These are phyloP conservation scores for Parambassis ranga DNA, from an alignment of 2,797 vertebrate species.

Conservation along the genomic window DNA sequence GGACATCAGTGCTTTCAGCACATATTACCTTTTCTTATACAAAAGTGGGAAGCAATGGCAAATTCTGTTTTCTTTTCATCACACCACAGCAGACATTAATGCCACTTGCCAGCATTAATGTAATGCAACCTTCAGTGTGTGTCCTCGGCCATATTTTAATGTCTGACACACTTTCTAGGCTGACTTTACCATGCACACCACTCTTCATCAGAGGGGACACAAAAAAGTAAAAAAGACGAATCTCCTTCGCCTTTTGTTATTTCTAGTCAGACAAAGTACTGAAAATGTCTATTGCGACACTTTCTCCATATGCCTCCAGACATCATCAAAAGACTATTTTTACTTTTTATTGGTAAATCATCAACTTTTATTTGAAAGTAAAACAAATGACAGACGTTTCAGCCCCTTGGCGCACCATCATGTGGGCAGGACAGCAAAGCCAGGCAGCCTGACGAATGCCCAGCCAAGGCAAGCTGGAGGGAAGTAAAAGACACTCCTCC, in stretches of 20 bases:
- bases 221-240: slow-evolving; percentile 19
- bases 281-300: slow-evolving; percentile 59
- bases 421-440: slow-evolving; percentile 82
- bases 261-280: slow-evolving; percentile 55
- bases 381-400: slow-evolving; percentile 83
- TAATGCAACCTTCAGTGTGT: neutral
- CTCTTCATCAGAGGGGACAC: slow-evolving; percentile 17
- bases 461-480: slow-evolving; percentile 83
- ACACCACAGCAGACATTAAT: too few relatives aligned
- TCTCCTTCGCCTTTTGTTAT: slow-evolving; percentile 42
- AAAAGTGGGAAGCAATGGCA: too few relatives aligned
- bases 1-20: too few relatives aligned
- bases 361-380: slow-evolving; percentile 82
- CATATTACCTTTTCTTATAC: too few relatives aligned
- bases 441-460: slow-evolving; percentile 75
- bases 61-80: too few relatives aligned
- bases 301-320: slow-evolving; percentile 76
- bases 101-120: neutral
- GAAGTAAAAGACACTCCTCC: slow-evolving; percentile 81
- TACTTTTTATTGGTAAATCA: slow-evolving; percentile 81
- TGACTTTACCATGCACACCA: neutral
- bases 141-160: neutral
- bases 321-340: slow-evolving; percentile 76
- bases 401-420: slow-evolving; percentile 75
- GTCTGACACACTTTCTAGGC: neutral